Percentiles rank a stretch among this genome's conserved stretches.
Conservation (phyloP, 2,797 vertebrate species). For the Dipus sagitta region DNA sequence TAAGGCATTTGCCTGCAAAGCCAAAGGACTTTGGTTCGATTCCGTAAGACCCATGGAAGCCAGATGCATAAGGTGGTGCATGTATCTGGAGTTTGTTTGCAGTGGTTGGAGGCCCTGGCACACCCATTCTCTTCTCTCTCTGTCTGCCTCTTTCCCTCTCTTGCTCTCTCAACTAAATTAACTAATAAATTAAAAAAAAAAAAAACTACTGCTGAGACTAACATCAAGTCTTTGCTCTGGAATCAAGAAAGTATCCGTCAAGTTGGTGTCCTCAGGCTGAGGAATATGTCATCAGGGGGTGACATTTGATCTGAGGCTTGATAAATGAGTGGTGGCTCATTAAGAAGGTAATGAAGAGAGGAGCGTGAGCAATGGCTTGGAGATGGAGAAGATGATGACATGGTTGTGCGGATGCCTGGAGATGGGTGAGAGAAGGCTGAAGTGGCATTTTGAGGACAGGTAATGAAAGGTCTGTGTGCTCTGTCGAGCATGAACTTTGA, state of each 20-base stretch:
- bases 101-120: too few relatives aligned
- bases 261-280: not conserved
- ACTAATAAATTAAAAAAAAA: too few relatives aligned
- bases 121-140: too few relatives aligned
- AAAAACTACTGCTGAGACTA: not conserved
- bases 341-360: conserved; percentile 68
- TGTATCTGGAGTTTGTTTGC: too few relatives aligned
- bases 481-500: not conserved
- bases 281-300: not conserved
- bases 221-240: not conserved
- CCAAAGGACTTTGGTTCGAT: too few relatives aligned
- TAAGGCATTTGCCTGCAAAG: too few relatives aligned
- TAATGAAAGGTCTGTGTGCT: not conserved
- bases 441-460: not conserved
- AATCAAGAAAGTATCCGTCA: not conserved
- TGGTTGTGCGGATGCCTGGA: not conserved
- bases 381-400: not conserved
- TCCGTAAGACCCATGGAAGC: too few relatives aligned
- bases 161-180: too few relatives aligned
- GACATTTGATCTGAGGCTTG: conserved; percentile 2
- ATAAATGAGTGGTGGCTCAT: conserved; percentile 49
- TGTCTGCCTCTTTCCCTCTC: too few relatives aligned
- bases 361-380: not conserved
- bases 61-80: too few relatives aligned
- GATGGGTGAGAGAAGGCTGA: not conserved